Base-by-base conservation (phyloP, 2,113 vertebrate species). In the Phoenicopterus ruber region DNA sequence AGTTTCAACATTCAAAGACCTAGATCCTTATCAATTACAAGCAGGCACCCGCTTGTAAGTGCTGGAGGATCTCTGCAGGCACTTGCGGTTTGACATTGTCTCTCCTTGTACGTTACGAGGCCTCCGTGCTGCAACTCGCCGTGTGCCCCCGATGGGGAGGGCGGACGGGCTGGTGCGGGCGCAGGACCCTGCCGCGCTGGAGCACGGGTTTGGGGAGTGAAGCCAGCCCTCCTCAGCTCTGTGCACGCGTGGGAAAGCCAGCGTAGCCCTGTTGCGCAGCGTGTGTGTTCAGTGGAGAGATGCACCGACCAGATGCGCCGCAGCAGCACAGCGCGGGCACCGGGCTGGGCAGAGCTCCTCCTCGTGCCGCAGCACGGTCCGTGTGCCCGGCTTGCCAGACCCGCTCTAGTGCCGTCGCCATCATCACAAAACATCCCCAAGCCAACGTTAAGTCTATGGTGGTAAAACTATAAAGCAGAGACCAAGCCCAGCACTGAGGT, bases 281-380 rank as follows among this genome's bases (percentile, higher is more conserved):
- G 1, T 19, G 40, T 0, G 10, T 17, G 8, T 34, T 54, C 21
- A 29, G 38, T 10, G 1, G 22, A 47, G 36, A 2, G 24, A 44
- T 4, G 10, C 5, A 25, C 1, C 0, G 3, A n/a, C 18, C 7
- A 58, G n/a, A 50, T 6, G 7, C 1, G 1, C n/a, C 11, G 5
- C 11, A 61, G 47, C 0, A 2, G 13, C 59, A 57, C 34, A 26
- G 2, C 16, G 50, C 22, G 81, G n/a, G 25, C 2, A 2, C 3
- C 1, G 1, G 28, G 44, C 36, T 10, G 1, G 40, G 13, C 50
- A 85, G 17, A 79, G 31, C 10, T 40, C 22, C 61, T 73, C n/a
- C 1, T 0, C 5, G 0, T n/a, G 20, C 32, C 1, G 2, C 38
- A 44, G 34, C 12, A 34, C 0, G 0, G 17, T 24, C 47, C 17